Evolutionary conservation across 2,888 invertebrate species (phyloP), one percentile per base, ranked within the genome.

Genomic region (Eremobia ochroleuca): DNA sequence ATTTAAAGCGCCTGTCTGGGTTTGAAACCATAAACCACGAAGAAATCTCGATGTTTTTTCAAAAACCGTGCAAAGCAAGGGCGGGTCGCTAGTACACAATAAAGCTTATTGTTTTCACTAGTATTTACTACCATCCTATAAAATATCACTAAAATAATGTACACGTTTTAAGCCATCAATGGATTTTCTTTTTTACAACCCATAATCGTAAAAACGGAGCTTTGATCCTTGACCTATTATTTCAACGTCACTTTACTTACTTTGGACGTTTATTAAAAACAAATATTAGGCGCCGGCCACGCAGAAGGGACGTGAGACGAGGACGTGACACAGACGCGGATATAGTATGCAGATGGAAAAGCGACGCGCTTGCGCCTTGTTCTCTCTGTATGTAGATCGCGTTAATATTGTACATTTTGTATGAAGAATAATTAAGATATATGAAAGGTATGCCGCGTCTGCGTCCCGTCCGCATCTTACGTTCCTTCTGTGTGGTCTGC

Each of bases 141-240:
- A 82, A 82, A 75, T 49, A 18, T n/a, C 40, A 61, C 61, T 72
- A 83, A 81, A 80, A 80, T 62, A 58, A 49, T 77, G n/a, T 62
- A 28, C n/a, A 65, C 55, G 58, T 74, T 73, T 84, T 52, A 81
- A 64, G 49, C 81, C 65, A 77, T 64, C 64, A 64, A 76, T 65
- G 65, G 83, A 40, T 81, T 86, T 81, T 74, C 69, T 69, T 76
- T 81, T 81, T 84, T 77, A 81, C 49, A 43, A 34, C 62, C 82
- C 77, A 86, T 86, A 55, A 87, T 71, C 87, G 73, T 86, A 87
- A 86, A 85, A 77, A 31, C 37, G 37, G 70, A 62, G 49, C 18
- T 28, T 40, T 72, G 61, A 66, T 59, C 71, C 52, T 65, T 65
- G 67, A 73, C 58, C 62, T 28, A 52, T 64, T 72, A 62, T 65